Evolutionary conservation across 2,888 invertebrate genomes (phyloP).

Genomic region (Nephrotoma appendiculata): DNA sequence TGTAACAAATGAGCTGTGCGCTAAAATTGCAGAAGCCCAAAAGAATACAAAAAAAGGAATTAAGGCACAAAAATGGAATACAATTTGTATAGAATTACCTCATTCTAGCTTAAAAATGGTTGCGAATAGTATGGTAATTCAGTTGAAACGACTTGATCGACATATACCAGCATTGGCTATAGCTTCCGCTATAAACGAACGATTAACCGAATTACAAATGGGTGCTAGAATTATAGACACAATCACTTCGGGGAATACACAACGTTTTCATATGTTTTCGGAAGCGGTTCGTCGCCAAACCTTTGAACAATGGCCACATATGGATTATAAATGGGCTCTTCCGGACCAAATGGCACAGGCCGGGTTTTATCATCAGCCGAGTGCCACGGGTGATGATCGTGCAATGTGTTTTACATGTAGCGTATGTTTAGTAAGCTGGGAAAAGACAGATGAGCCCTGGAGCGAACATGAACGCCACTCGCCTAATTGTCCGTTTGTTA

Average conservation of each 20-base stretch:
- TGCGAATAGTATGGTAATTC: conserved; percentile 63
- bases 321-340: conserved; percentile 94
- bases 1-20: conserved; percentile 61
- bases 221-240: conserved; percentile 31
- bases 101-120: conserved; percentile 66
- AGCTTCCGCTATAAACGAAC: conserved; percentile 78
- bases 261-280: conserved; percentile 65
- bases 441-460: conserved; percentile 94
- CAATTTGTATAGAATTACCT: conserved; percentile 68
- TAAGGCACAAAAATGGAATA: conserved; percentile 88
- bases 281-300: conserved; percentile 83
- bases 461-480: conserved; percentile 93
- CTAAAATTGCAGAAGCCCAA: conserved; percentile 55
- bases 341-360: conserved; percentile 96
- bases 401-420: conserved; percentile 94
- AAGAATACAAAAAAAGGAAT: conserved; percentile 67
- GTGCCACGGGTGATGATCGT: conserved; percentile 77
- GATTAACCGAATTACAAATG: conserved; percentile 60
- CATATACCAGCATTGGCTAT: conserved; percentile 77
- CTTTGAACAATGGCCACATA: conserved; percentile 90
- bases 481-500: conserved; percentile 83
- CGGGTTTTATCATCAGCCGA: conserved; percentile 91
- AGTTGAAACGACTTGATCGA: conserved; percentile 66
- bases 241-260: conserved; percentile 26
- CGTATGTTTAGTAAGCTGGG: conserved; percentile 92